Conservation (phyloP, 1,140 invertebrate species). For the Dendrolimus kikuchii region DNA sequence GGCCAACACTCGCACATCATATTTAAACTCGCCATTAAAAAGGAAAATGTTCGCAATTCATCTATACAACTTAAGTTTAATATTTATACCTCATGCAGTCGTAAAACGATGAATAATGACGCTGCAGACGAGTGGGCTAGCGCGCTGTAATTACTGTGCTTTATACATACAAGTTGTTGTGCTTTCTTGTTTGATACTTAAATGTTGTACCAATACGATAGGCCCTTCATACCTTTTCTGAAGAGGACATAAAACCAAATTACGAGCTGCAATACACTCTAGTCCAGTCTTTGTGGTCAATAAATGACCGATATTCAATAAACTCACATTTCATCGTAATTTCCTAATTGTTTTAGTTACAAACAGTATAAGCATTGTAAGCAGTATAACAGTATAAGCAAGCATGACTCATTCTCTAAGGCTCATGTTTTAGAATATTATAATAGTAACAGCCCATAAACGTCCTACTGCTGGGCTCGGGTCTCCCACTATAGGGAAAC, state of each 20-base stretch:
- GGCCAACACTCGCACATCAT: conserved; percentile 52
- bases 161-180: conserved; percentile 49
- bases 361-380: too few relatives aligned
- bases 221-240: conserved; percentile 33
- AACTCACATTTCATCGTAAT: too few relatives aligned
- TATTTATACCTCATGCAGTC: conserved; percentile 68
- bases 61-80: conserved; percentile 69
- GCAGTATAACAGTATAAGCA: too few relatives aligned
- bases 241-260: conserved; percentile 37
- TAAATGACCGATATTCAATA: conserved; percentile 17
- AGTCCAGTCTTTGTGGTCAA: conserved; percentile 23
- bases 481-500: too few relatives aligned
- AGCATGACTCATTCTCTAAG: too few relatives aligned
- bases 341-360: too few relatives aligned
- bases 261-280: conserved; percentile 18
- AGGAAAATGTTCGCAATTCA: conserved; percentile 68
- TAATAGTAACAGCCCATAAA: too few relatives aligned
- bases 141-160: conserved; percentile 63
- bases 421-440: too few relatives aligned
- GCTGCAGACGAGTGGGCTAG: conserved; percentile 62
- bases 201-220: conserved; percentile 48
- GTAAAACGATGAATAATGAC: conserved; percentile 71
- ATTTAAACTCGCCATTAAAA: conserved; percentile 68
- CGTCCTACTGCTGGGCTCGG: too few relatives aligned
- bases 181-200: conserved; percentile 58